Percentiles rank a stretch among this genome's conserved stretches.
Conservation (phyloP, 2,113 vertebrate genomes). For the Symphodus melops region DNA sequence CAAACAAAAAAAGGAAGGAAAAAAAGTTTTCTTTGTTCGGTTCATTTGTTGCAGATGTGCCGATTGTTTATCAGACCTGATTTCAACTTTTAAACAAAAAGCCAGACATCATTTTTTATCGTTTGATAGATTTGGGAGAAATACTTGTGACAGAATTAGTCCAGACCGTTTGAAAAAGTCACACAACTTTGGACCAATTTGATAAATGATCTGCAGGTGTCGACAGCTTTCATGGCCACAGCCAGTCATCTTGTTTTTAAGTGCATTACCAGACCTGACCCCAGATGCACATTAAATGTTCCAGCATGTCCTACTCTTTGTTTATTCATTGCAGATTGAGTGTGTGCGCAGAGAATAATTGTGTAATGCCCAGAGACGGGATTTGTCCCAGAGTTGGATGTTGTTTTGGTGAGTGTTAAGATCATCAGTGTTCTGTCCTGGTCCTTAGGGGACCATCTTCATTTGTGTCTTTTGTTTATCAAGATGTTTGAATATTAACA, state of each 20-base stretch:
- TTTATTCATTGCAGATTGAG: constrained; percentile 48
- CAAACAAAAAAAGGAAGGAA: constrained; percentile 2
- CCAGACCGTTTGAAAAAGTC: constrained; percentile 24
- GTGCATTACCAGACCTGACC: constrained; percentile 73
- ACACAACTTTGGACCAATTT: constrained; percentile 57
- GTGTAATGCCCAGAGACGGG: constrained; percentile 41
- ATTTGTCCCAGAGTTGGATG: constrained; percentile 41
- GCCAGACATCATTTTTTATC: constrained; percentile 40
- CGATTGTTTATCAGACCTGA: constrained; percentile 24
- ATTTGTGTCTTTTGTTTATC: constrained; percentile 77
- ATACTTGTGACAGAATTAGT: constrained; percentile 48
- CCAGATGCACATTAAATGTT: constrained; percentile 68
- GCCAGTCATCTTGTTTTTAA: constrained; percentile 63
- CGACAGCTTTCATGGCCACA: constrained; percentile 50
- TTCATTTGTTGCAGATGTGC: constrained; percentile 22
- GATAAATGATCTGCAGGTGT: constrained; percentile 77
- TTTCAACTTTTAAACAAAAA: constrained; percentile 12
- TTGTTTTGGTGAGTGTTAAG: constrained; percentile 54
- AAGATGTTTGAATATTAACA: constrained; percentile 79
- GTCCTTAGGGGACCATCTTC: constrained; percentile 54
- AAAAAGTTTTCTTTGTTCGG: constrained; percentile 24
- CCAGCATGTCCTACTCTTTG: constrained; percentile 65
- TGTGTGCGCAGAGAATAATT: constrained; percentile 2
- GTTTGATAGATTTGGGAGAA: constrained; percentile 42
- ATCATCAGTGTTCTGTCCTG: constrained; percentile 65